Conservation (phyloP, 2,888 invertebrate species). For the Caenorhabditis japonica region DNA sequence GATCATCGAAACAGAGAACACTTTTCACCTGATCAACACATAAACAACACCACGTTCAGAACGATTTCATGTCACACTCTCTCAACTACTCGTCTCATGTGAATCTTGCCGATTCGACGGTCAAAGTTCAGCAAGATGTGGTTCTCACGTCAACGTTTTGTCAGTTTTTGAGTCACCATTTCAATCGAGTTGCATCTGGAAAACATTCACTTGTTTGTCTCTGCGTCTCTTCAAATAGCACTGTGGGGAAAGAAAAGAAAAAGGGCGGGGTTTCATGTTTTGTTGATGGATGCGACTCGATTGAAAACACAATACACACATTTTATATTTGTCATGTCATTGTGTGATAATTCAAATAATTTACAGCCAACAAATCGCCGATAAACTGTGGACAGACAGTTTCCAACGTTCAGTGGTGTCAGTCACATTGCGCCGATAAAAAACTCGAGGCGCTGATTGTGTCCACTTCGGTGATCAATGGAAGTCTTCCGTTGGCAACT, state of each 20-base stretch:
- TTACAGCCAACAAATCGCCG: constrained; percentile 11
- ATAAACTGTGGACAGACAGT: constrained; percentile 30
- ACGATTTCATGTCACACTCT: constrained; percentile 38
- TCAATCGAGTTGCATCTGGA: too few species aligned
- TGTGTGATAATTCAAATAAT: too few species aligned
- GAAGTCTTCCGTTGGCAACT: constrained; percentile 41
- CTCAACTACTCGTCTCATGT: constrained; percentile 45
- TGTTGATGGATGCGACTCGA: too few species aligned
- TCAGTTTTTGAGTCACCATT: too few species aligned
- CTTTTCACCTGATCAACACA: not conserved
- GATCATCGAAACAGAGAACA: constrained; percentile 4
- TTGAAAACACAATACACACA: too few species aligned
- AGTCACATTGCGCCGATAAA: constrained; percentile 43
- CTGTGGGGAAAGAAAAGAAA: too few species aligned
- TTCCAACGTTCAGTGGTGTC: constrained; percentile 32
- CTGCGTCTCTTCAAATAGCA: not conserved
- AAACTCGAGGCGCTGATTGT: constrained; percentile 28
- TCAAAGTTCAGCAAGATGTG: constrained; percentile 19
- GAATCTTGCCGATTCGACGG: constrained; percentile 22
- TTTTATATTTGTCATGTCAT: too few species aligned
- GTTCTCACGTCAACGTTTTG: constrained; percentile 17
- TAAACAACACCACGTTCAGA: constrained; percentile 15
- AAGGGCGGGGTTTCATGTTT: too few species aligned
- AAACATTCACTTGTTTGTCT: not conserved
- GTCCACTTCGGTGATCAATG: constrained; percentile 35